Percentiles rank a stretch among this genome's conserved stretches.
Conservation (phyloP, 2,888 invertebrate species). For the Cantharis rustica region DNA sequence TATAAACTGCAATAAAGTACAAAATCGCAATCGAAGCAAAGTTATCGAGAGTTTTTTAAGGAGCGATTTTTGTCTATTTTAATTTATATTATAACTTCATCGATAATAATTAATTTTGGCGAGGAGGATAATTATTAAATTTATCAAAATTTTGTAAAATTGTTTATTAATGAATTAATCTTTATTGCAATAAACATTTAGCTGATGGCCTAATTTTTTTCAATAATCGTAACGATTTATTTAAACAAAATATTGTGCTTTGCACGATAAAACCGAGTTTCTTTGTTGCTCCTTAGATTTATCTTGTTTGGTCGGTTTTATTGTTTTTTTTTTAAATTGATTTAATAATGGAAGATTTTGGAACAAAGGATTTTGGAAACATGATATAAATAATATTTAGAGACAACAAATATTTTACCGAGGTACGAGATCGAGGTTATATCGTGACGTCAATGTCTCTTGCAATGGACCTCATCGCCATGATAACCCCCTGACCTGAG, state of each 20-base stretch:
- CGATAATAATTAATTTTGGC: not conserved
- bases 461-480: slow-evolving; percentile 35
- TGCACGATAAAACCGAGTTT: not conserved
- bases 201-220: not conserved
- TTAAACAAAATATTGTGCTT: not conserved
- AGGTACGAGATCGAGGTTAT: slow-evolving; percentile 35
- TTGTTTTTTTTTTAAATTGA: not conserved
- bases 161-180: not conserved
- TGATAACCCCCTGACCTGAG: slow-evolving; percentile 38
- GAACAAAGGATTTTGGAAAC: not conserved
- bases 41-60: not conserved
- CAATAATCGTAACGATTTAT: not conserved
- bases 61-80: not conserved
- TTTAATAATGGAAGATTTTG: not conserved
- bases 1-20: not conserved
- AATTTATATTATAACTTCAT: too few relatives aligned
- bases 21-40: not conserved
- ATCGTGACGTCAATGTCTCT: slow-evolving; percentile 37
- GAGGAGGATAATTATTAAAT: not conserved
- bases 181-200: not conserved
- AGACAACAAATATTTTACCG: slow-evolving; percentile 5
- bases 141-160: not conserved
- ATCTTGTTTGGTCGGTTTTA: not conserved
- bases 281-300: not conserved
- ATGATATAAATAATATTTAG: not conserved